These are phyloP conservation scores for Parochlus steinenii DNA, from an alignment of 2,888 invertebrate species.

Conservation along the genomic window DNA sequence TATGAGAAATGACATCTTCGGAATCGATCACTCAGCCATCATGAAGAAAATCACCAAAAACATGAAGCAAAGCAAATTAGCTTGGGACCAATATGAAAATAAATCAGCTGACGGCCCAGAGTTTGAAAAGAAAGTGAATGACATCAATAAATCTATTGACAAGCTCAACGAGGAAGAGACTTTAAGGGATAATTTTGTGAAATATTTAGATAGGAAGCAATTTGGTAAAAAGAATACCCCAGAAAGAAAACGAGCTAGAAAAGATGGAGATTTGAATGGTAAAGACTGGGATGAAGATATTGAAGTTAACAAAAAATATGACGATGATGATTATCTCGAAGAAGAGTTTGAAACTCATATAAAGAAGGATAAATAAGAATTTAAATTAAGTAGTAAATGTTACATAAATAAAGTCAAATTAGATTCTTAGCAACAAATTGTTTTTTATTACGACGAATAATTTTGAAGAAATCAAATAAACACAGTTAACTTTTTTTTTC, in stretches of 20 bases:
- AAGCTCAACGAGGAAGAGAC: constrained; percentile 4
- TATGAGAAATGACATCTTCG: constrained; percentile 56
- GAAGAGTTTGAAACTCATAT: constrained; percentile 16
- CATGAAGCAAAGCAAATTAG: constrained; percentile 35
- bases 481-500: too few species aligned
- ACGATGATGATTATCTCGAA: constrained; percentile 20
- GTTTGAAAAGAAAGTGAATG: neutral
- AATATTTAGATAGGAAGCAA: constrained; percentile 9
- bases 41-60: constrained; percentile 38
- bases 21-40: constrained; percentile 47
- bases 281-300: constrained; percentile 17
- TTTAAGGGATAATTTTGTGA: constrained; percentile 5
- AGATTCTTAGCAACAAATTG: constrained; percentile 2
- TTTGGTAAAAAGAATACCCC: neutral
- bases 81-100: constrained; percentile 30
- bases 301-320: constrained; percentile 14
- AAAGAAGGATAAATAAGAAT: neutral
- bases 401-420: too few species aligned
- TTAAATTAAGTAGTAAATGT: neutral
- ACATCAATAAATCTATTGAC: constrained; percentile 3
- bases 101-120: neutral
- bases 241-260: constrained; percentile 1
- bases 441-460: constrained; percentile 1
- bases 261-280: neutral
- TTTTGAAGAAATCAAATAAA: too few species aligned